These are phyloP conservation scores for Drosophila ercepeae DNA, from an alignment of 1,140 invertebrate species.

Conservation along the genomic window DNA sequence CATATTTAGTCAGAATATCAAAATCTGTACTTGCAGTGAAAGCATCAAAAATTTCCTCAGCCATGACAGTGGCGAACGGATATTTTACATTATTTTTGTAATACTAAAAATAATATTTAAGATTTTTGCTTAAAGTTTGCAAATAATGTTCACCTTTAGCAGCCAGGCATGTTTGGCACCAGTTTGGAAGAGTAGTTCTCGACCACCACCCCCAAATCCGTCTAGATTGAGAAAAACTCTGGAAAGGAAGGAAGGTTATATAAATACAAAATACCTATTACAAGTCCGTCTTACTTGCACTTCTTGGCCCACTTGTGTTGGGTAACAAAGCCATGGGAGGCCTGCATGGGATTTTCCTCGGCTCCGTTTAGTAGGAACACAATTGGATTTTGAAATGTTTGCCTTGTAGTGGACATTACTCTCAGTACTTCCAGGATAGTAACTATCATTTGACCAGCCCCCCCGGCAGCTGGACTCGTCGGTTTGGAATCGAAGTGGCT, in stretches of 20 bases:
- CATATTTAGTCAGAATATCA: not conserved
- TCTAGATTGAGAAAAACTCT: slow-evolving; percentile 94
- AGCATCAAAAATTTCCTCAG: slow-evolving; percentile 97
- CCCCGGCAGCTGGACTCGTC: slow-evolving; percentile 92
- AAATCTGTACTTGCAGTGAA: slow-evolving; percentile 97
- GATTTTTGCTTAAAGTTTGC: not conserved
- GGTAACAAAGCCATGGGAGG: slow-evolving; percentile 97
- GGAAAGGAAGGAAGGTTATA: not conserved
- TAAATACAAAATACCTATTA: not conserved
- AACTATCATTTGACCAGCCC: slow-evolving; percentile 96
- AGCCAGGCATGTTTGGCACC: slow-evolving; percentile 96
- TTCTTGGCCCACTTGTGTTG: slow-evolving; percentile 94
- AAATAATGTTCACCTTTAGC: slow-evolving; percentile 85
- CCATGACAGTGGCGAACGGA: slow-evolving; percentile 95
- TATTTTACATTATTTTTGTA: slow-evolving; percentile 93
- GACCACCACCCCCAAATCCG: slow-evolving; percentile 96
- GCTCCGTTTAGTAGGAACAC: slow-evolving; percentile 96
- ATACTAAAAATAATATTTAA: slow-evolving; percentile 84
- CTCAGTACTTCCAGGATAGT: slow-evolving; percentile 95
- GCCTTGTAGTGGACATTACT: slow-evolving; percentile 87
- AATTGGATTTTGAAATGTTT: slow-evolving; percentile 82
- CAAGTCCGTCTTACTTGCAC: slow-evolving; percentile 76
- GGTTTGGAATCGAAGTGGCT: slow-evolving; percentile 97
- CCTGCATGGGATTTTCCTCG: slow-evolving; percentile 96
- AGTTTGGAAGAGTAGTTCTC: slow-evolving; percentile 97